phyloP scores from a whole-genome alignment of 35 echinoderm and acorn worm species.

The Ophiothrix spiculata region DNA sequence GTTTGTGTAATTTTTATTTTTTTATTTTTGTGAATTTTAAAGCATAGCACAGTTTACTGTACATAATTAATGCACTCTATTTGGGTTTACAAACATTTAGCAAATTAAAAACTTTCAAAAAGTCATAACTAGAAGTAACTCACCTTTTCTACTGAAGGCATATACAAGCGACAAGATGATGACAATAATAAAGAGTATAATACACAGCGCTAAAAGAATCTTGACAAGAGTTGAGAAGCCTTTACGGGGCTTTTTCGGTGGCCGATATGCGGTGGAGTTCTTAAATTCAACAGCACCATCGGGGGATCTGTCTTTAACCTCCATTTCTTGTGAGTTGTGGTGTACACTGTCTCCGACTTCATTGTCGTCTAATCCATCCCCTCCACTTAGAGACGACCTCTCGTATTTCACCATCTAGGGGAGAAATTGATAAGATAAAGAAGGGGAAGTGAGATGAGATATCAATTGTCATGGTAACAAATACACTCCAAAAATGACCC shows the following conservation, averaged over 20 bases:
- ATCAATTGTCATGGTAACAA: neutral
- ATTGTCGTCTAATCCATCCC: conserved; percentile 60
- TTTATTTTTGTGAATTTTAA: too few species aligned
- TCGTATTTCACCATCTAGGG: conserved; percentile 91
- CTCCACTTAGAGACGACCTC: conserved; percentile 83
- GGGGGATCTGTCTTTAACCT: conserved; percentile 22
- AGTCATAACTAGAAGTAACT: too few species aligned
- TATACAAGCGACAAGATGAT: conserved; percentile 68
- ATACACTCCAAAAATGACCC: neutral
- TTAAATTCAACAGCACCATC: neutral
- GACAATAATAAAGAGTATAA: conserved; percentile 64
- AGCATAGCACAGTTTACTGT: too few species aligned
- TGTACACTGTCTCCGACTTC: conserved; percentile 17
- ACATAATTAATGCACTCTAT: too few species aligned
- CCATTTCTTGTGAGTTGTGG: conserved; percentile 14
- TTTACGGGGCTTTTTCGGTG: neutral
- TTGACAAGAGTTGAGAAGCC: conserved; percentile 48
- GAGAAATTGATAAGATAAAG: neutral
- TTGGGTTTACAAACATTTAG: too few species aligned
- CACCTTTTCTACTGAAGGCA: conserved; percentile 51
- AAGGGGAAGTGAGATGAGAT: neutral
- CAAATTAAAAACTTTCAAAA: too few species aligned
- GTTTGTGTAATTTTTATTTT: too few species aligned
- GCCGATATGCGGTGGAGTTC: neutral
- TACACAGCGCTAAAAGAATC: conserved; percentile 58